Base-by-base conservation (phyloP, 2,888 invertebrate genomes). In the Pristionchus maxplancki region DNA sequence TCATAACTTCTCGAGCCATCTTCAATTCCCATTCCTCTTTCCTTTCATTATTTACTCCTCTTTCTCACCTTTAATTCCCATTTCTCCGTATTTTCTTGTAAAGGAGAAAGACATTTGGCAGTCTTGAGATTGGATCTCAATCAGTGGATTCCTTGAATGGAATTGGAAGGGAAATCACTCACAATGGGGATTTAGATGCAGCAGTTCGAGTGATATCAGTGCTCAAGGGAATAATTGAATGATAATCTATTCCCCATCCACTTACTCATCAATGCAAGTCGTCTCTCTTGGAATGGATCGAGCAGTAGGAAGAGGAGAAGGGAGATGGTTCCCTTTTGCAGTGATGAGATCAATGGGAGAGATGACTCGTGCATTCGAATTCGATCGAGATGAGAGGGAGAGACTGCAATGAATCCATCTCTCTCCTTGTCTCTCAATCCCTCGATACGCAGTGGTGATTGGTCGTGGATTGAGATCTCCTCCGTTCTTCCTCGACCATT, bases 391-490 rank as follows among this genome's bases (percentile, higher is more conserved):
- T 48, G 78, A 44, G 28, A 44, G 78, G 28, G 44, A 78, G 24
- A n/a, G 28, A 78, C 78, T 78, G 44, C 2, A 78, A 48, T 78
- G 78, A 28, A 24, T 24, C 20, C 58, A 9, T 58, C 53, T 58
- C 4, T 58, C 58, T 67, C 67, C 13, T 15, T 15, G 9, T 34
- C 34, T 20, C 34, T 67, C 34, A 64, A 28, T 67, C 34, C 44
- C 37, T n/a, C n/a, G n/a, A 28, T n/a, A 78, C 78, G 28, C 78
- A 78, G 78, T 78, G 6, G 44, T n/a, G n/a, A 78, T 44, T 78
- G 78, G 48, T 78, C 44, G 8, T 78, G 78, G 78, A 78, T 78
- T 78, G 48, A 78, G 78, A 78, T 78, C 78, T 78, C 78, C 78
- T 44, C 78, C 78, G 17, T 78, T 40, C 13, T n/a, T 48, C 28